Base-by-base conservation (phyloP, 2,888 invertebrate genomes). In the Exocentrus adspersus region DNA sequence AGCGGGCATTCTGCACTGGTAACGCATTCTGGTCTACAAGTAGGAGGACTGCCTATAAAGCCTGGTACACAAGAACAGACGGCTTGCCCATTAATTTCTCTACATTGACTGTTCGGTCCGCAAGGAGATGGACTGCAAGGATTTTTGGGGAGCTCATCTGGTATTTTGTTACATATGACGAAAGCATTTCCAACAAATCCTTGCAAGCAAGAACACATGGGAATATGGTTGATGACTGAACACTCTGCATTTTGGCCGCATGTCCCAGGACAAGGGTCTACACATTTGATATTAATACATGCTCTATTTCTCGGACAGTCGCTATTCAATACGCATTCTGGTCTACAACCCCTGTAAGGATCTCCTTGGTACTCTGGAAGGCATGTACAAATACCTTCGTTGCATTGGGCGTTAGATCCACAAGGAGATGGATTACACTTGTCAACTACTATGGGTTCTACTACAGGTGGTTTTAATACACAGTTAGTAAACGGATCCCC, bases 181-280 rank as follows among this genome's bases (percentile, higher is more conserved):
- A 90, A 90, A 1, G 91, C 91, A 81, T 94, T 92, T 72, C 94
- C 95, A 12, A 87, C 85, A 80, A 87, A 91, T 48, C 90, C 90
- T 60, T 84, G 80, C 3, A 89, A 87, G 75, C 92, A 92, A 72
- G 88, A 87, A 75, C 92, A 92, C 86, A 90, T 91, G 0, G 92
- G 91, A 60, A 92, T 86, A 73, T 93, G 93, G 78, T 92, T 92
- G 21, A 91, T 84, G 2, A 92, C 92, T 72, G 87, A 87, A 75
- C 94, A 94, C 52, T 88, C 79, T 1, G 94, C 93, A 77, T 90
- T 91, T 53, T 83, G 80, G 0, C 93, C 94, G 79, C 94, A 94
- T 17, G 90, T 91, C 65, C 90, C 90, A 6, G 90, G 88, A 74
- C 94, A 94, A 50, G 94, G 93, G 79, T 93, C 90, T 51, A 84